Evolutionary conservation across 2,888 invertebrate genomes (phyloP).

Genomic region (Cetonia aurata): DNA sequence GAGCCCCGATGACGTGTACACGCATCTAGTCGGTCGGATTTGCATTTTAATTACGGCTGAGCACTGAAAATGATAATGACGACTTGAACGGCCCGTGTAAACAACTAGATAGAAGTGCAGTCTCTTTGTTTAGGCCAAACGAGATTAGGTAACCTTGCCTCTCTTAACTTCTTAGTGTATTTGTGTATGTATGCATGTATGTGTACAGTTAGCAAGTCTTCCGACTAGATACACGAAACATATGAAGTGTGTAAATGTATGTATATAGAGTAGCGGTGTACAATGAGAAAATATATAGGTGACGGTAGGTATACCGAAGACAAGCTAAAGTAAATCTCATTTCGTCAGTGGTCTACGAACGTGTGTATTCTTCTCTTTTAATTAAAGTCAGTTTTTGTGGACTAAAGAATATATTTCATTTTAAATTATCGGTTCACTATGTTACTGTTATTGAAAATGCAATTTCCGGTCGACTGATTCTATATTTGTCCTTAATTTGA

Average conservation of each 20-base stretch:
- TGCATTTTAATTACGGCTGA: slow-evolving; percentile 74
- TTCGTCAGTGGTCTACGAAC: neutral
- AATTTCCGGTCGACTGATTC: no score
- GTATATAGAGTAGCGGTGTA: slow-evolving; percentile 19
- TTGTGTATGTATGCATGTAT: slow-evolving; percentile 4
- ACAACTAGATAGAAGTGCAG: slow-evolving; percentile 59
- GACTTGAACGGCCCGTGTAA: slow-evolving; percentile 67
- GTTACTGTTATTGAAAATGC: no score
- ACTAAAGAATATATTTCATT: no score
- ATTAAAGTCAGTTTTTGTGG: no score
- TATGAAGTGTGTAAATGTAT: slow-evolving; percentile 1
- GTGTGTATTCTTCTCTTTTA: slow-evolving; percentile 1
- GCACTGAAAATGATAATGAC: slow-evolving; percentile 75
- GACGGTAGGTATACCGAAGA: no score
- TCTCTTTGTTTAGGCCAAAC: slow-evolving; percentile 49
- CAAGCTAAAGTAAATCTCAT: neutral
- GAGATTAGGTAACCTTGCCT: slow-evolving; percentile 43
- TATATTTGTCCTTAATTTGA: no score
- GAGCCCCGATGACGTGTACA: slow-evolving; percentile 68
- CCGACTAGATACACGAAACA: no score
- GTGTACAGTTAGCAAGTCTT: no score
- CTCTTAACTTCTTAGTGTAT: slow-evolving; percentile 37
- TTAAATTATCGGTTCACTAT: no score
- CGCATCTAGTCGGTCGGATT: slow-evolving; percentile 69
- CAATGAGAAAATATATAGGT: slow-evolving; percentile 12